Conservation (phyloP, 2,113 vertebrate species). For the Hemicordylus capensis region DNA sequence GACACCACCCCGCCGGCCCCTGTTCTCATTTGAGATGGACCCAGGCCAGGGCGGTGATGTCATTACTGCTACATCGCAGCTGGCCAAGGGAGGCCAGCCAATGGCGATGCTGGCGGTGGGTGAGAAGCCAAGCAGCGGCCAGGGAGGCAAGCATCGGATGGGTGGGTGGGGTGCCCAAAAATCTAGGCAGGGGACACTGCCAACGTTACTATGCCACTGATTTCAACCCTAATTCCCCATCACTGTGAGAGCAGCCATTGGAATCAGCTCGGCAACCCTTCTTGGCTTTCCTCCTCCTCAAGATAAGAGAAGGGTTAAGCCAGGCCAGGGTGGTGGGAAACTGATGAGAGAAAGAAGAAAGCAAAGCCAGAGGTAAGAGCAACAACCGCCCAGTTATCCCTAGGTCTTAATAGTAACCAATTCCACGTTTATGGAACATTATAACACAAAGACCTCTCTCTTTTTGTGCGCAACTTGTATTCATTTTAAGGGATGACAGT, state of each 20-base stretch:
- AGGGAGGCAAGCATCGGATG: no score
- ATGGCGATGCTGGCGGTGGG: no score
- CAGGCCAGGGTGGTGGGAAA: neutral
- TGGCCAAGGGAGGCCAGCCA: no score
- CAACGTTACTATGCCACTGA: no score
- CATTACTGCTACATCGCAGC: no score
- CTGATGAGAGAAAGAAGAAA: neutral
- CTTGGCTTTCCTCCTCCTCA: neutral
- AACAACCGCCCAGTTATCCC: slow-evolving; percentile 20
- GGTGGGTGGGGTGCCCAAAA: no score
- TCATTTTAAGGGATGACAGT: slow-evolving; percentile 58
- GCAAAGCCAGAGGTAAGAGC: neutral
- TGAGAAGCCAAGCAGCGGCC: no score
- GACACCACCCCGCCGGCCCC: no score
- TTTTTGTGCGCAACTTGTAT: slow-evolving; percentile 54
- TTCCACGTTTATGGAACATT: slow-evolving; percentile 30
- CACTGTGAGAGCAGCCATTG: neutral
- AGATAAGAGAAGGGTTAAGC: slow-evolving; percentile 25
- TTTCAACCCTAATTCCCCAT: neutral
- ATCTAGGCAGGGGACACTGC: no score
- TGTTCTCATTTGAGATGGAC: no score
- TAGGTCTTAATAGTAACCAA: slow-evolving; percentile 35
- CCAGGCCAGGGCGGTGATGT: no score
- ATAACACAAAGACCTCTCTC: slow-evolving; percentile 20
- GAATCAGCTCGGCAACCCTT: neutral